Percentiles rank a stretch among this genome's conserved stretches.
Evolutionary conservation across 2,888 invertebrate species (phyloP).

Genomic region (Leptinotarsa haldemani): DNA sequence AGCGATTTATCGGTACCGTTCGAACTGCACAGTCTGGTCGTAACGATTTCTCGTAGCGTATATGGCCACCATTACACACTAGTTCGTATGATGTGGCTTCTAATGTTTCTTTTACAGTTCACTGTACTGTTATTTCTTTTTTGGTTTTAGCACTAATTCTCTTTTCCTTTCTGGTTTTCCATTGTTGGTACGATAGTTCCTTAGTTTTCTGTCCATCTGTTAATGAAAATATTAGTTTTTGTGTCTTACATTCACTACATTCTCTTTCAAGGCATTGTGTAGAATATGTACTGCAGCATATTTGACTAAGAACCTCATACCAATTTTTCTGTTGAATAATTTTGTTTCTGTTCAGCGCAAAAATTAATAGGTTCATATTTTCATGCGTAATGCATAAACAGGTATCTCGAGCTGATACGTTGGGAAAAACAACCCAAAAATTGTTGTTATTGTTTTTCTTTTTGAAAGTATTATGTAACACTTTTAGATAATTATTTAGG

Average conservation of each 20-base stretch:
- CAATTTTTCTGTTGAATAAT: neutral
- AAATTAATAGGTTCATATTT: slow-evolving; percentile 2
- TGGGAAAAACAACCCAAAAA: neutral
- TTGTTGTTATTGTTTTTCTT: neutral
- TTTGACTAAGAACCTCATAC: neutral
- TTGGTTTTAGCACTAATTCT: slow-evolving; percentile 25
- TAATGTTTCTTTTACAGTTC: neutral
- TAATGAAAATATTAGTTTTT: neutral
- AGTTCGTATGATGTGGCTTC: too few relatives aligned
- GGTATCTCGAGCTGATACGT: slow-evolving; percentile 2
- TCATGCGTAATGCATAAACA: slow-evolving; percentile 8
- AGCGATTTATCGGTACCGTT: too few relatives aligned
- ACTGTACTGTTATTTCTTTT: slow-evolving; percentile 25
- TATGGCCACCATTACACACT: too few relatives aligned
- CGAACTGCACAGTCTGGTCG: too few relatives aligned
- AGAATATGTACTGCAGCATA: slow-evolving; percentile 4
- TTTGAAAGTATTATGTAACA: neutral
- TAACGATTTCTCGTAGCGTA: too few relatives aligned
- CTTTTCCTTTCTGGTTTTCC: slow-evolving; percentile 24
- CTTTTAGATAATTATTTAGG: neutral
- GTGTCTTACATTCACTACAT: slow-evolving; percentile 1
- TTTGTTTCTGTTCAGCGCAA: neutral
- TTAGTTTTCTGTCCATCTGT: neutral
- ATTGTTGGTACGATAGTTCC: slow-evolving; percentile 5
- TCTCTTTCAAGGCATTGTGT: neutral